Percentiles rank a stretch among this genome's conserved stretches.
Conservation (phyloP, 2,113 vertebrate species). For the Osmerus eperlanus region DNA sequence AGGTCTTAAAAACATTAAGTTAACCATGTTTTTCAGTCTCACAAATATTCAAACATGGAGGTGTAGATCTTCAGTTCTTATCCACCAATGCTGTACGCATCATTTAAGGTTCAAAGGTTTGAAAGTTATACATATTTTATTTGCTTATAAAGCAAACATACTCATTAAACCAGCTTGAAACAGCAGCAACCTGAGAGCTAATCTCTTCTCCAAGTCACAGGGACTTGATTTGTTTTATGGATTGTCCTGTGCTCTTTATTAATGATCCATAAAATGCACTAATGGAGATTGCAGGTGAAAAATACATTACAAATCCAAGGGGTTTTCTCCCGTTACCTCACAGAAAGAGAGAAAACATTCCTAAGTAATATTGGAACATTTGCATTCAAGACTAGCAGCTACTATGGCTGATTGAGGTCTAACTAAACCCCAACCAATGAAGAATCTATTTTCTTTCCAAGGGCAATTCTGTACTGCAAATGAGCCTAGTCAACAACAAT, state of each 20-base stretch:
- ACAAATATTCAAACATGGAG: too few relatives aligned
- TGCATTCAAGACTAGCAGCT: constrained; percentile 27
- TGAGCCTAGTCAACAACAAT: constrained; percentile 34
- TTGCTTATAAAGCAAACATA: constrained; percentile 64
- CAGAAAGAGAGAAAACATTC: constrained; percentile 52
- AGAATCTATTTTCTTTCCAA: constrained; percentile 17
- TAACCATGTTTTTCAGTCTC: too few relatives aligned
- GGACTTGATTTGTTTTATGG: constrained; percentile 41
- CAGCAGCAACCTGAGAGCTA: constrained; percentile 38
- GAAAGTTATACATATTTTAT: constrained; percentile 53
- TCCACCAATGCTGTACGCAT: constrained; percentile 28
- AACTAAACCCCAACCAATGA: constrained; percentile 38
- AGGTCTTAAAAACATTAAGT: too few relatives aligned
- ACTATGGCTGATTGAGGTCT: constrained; percentile 46
- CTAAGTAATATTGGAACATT: constrained; percentile 41
- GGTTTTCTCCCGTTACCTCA: background rate
- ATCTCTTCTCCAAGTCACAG: constrained; percentile 34
- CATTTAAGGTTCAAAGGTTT: constrained; percentile 54
- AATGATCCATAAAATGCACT: constrained; percentile 63
- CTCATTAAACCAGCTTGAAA: constrained; percentile 30
- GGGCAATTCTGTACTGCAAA: constrained; percentile 24
- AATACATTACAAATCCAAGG: constrained; percentile 44
- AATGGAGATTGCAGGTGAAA: constrained; percentile 53
- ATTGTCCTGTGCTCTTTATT: constrained; percentile 38
- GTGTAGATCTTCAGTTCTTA: too few relatives aligned